Conservation (phyloP, 2,797 vertebrate species). For the Coregonus suidteri region DNA sequence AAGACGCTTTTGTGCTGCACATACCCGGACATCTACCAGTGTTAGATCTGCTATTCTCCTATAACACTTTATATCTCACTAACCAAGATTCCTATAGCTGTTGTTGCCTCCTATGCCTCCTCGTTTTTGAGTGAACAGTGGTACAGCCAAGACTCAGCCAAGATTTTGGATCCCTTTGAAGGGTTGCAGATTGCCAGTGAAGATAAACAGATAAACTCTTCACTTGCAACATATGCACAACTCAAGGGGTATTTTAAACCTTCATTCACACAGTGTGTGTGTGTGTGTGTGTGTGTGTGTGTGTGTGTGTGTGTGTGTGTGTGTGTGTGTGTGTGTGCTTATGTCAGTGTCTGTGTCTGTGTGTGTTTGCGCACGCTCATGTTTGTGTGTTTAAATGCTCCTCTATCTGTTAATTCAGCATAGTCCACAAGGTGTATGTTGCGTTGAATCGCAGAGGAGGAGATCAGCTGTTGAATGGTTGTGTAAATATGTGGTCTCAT, state of each 20-base stretch:
- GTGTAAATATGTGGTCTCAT: conserved; percentile 68
- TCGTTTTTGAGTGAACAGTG: neutral
- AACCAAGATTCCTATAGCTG: neutral
- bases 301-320: too few species aligned
- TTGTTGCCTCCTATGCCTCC: neutral
- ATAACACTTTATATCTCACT: neutral
- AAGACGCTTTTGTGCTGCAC: conserved; percentile 50
- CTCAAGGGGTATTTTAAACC: neutral
- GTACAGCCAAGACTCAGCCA: conserved; percentile 1
- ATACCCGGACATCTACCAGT: conserved; percentile 42
- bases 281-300: too few species aligned
- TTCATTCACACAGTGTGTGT: neutral
- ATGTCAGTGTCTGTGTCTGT: too few species aligned
- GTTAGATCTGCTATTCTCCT: neutral
- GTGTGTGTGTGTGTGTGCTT: too few species aligned
- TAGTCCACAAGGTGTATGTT: conserved; percentile 28
- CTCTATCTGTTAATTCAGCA: conserved; percentile 56
- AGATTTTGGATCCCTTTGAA: conserved; percentile 29
- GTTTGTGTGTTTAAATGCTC: conserved; percentile 59
- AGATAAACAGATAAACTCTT: conserved; percentile 33
- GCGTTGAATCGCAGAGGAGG: conserved; percentile 51
- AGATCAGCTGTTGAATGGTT: conserved; percentile 67
- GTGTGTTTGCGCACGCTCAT: conserved; percentile 13
- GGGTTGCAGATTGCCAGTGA: neutral
- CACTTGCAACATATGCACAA: conserved; percentile 33